Evolutionary conservation across 2,888 invertebrate genomes (phyloP), one percentile per base, ranked within the genome.

Genomic region (Megalurothrips usitatus): DNA sequence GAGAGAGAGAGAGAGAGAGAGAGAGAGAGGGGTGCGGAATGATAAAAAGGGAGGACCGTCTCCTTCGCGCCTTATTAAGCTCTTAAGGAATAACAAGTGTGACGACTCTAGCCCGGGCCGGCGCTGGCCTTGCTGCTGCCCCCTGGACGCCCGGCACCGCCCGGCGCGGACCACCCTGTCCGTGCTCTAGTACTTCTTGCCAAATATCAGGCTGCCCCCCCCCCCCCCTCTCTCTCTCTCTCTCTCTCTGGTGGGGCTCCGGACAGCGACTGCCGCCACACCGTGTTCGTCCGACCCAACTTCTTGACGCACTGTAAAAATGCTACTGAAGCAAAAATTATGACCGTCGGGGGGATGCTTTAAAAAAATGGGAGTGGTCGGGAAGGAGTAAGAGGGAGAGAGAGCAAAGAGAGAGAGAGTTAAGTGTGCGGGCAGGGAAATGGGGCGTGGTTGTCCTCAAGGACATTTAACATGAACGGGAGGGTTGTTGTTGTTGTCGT

Each of bases 241-340:
- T 52, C 52, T 43, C 52, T 52, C 19, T 19, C 19, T 19, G 52
- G n/a, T n/a, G n/a, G n/a, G n/a, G n/a, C n/a, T n/a, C n/a, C n/a
- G n/a, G n/a, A n/a, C n/a, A n/a, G n/a, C n/a, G n/a, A n/a, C n/a
- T n/a, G n/a, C n/a, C n/a, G n/a, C n/a, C n/a, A n/a, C n/a, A n/a
- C n/a, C n/a, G n/a, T n/a, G n/a, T n/a, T n/a, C n/a, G n/a, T n/a
- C n/a, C n/a, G n/a, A n/a, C n/a, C n/a, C 68, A 68, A 68, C 68
- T 68, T 68, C 11, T 23, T 23, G 68, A 68, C 68, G 52, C 52
- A 68, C n/a, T 68, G n/a, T 68, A 68, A 68, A 68, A 68, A 68
- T 68, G 68, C 68, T 68, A 68, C 68, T 68, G 68, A 68, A 68
- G 68, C 68, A n/a, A 68, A 68, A 68, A 68, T 68, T 68, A 68